Evolutionary conservation across 2,888 invertebrate genomes (phyloP).

Genomic region (Dendrolimus houi): DNA sequence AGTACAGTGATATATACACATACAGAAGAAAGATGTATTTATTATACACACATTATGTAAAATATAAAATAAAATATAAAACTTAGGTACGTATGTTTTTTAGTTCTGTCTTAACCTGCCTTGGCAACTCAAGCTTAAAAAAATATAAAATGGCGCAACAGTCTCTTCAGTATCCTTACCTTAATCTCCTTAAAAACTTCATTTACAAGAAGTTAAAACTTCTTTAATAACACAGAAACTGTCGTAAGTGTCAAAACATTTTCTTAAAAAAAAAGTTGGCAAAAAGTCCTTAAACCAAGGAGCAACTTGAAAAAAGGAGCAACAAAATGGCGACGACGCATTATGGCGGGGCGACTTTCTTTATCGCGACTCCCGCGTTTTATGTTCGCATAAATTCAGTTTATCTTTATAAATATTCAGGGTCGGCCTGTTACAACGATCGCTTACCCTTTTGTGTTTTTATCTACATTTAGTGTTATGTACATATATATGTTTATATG

Average conservation of each 20-base stretch:
- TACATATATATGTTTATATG: not conserved
- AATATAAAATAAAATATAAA: too few relatives aligned
- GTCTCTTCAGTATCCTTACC: too few relatives aligned
- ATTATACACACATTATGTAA: too few relatives aligned
- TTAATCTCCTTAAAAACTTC: not conserved
- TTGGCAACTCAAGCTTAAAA: too few relatives aligned
- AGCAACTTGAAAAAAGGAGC: slow-evolving; percentile 8
- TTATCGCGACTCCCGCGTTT: slow-evolving; percentile 40
- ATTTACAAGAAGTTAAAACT: not conserved
- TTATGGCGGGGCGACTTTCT: slow-evolving; percentile 38
- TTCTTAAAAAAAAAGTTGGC: not conserved
- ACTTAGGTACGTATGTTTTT: too few relatives aligned
- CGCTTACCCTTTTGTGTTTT: slow-evolving; percentile 11
- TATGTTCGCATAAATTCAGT: slow-evolving; percentile 59
- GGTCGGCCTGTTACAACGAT: slow-evolving; percentile 16
- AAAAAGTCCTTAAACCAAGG: not conserved
- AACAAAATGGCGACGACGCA: slow-evolving; percentile 20
- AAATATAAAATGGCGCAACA: too few relatives aligned
- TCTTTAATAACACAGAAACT: not conserved
- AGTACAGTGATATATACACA: too few relatives aligned
- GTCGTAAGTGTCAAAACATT: not conserved
- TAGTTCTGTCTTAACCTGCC: too few relatives aligned
- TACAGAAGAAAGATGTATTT: too few relatives aligned
- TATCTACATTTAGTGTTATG: slow-evolving; percentile 1
- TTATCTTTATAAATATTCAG: slow-evolving; percentile 69